These are phyloP conservation scores for Copsychus sechellarum DNA, from an alignment of 2,113 vertebrate species.

Conservation along the genomic window DNA sequence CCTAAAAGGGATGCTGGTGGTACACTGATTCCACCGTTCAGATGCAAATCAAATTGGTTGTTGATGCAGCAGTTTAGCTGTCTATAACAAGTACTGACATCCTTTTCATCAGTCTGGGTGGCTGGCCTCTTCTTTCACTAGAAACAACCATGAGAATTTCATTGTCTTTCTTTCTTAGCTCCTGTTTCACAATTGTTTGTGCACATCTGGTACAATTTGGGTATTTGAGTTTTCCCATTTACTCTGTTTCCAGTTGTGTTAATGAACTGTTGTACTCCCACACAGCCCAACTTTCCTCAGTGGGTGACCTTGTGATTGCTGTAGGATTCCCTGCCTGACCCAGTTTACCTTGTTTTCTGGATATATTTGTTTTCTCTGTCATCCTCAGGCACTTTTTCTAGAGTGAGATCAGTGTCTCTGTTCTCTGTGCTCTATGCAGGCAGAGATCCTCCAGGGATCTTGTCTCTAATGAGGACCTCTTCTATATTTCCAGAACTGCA, in stretches of 20 bases:
- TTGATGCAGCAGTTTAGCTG: neutral
- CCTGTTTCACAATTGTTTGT: neutral
- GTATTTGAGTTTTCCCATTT: neutral
- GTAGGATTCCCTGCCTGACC: neutral
- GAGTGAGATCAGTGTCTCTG: neutral
- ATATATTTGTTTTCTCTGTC: neutral
- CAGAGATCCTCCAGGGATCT: fast-evolving
- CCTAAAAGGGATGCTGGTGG: neutral
- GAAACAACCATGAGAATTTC: neutral
- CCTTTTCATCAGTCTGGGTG: neutral
- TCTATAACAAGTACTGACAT: neutral
- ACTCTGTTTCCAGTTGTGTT: neutral
- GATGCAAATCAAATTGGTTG: neutral
- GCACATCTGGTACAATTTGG: neutral
- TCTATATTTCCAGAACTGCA: neutral
- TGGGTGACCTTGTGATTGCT: neutral
- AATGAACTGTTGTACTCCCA: neutral
- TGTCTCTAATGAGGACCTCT: neutral
- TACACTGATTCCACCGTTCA: neutral
- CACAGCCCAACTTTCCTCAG: neutral
- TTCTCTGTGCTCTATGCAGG: neutral
- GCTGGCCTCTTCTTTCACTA: neutral
- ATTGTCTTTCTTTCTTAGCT: neutral
- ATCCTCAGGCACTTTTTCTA: neutral
- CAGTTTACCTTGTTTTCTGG: neutral